phyloP scores from a whole-genome alignment of 2,888 invertebrate genomes.

The Limnephilus marmoratus region DNA sequence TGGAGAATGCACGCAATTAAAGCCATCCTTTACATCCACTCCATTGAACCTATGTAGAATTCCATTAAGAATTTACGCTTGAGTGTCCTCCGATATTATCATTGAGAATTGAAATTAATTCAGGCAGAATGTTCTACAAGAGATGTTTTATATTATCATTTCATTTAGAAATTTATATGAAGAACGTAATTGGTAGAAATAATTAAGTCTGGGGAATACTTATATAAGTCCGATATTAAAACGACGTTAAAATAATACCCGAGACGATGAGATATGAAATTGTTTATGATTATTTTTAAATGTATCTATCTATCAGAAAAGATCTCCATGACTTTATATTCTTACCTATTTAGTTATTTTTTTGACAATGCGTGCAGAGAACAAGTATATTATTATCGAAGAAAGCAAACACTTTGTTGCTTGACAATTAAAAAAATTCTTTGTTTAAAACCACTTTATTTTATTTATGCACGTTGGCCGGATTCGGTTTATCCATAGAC shows the following conservation, averaged over 20 bases:
- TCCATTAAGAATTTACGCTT: slow-evolving; percentile 2
- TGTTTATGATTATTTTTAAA: background rate
- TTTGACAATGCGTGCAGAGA: no score
- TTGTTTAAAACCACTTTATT: no score
- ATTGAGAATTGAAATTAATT: background rate
- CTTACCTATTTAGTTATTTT: no score
- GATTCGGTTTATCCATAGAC: no score
- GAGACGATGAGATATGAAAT: background rate
- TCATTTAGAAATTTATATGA: background rate
- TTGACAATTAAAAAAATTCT: no score
- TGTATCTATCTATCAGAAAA: no score
- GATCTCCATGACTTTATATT: no score
- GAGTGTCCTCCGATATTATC: background rate
- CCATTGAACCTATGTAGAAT: slow-evolving; percentile 2
- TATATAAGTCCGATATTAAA: background rate
- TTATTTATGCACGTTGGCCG: no score
- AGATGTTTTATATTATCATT: background rate
- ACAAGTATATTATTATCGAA: no score
- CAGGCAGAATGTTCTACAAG: background rate
- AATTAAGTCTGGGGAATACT: background rate
- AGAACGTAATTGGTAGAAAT: background rate
- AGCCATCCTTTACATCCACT: background rate
- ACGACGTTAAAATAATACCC: background rate
- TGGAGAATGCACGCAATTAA: background rate
- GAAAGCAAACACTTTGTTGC: no score